A percentile compares a stretch with the other conserved stretches of the same genome.
Evolutionary conservation across 2,113 vertebrate genomes (phyloP).

Genomic region (Siniperca knerii): DNA sequence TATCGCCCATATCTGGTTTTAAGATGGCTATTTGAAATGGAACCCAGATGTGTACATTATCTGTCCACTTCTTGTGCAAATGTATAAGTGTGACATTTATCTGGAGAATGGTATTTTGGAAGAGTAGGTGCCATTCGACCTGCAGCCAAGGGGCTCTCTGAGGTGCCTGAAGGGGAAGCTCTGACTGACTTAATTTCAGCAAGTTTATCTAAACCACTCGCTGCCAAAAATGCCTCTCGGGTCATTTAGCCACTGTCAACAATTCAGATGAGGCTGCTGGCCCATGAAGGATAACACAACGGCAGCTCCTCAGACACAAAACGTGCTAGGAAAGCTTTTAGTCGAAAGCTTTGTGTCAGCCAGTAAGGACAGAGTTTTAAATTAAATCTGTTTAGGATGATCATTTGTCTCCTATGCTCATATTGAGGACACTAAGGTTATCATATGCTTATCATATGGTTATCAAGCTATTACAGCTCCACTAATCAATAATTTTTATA

Average conservation of each 20-base stretch:
- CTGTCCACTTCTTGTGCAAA: constrained; percentile 13
- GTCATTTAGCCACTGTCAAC: constrained; percentile 78
- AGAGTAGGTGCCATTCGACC: constrained; percentile 22
- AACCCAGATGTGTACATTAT: constrained; percentile 4
- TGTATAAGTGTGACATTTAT: not conserved
- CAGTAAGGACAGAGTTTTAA: not conserved
- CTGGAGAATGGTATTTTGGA: constrained; percentile 27
- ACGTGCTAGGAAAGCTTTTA: constrained; percentile 27
- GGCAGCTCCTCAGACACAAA: constrained; percentile 42
- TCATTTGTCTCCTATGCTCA: not conserved
- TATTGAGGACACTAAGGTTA: not conserved
- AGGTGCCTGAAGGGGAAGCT: constrained; percentile 38
- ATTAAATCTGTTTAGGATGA: constrained; percentile 1
- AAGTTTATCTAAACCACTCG: constrained; percentile 66
- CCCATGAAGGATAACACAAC: constrained; percentile 64
- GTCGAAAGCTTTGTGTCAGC: constrained; percentile 7
- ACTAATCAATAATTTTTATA: not conserved
- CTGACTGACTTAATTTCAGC: constrained; percentile 62
- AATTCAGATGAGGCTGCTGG: constrained; percentile 65
- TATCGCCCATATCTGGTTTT: not conserved
- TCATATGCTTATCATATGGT: too few species aligned
- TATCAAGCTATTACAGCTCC: not conserved
- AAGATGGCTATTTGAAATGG: constrained; percentile 13
- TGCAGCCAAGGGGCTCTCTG: constrained; percentile 6
- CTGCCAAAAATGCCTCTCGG: constrained; percentile 64